A percentile compares a stretch with the other conserved stretches of the same genome.
Evolutionary conservation across 2,888 invertebrate genomes (phyloP).

Genomic region (Timandra comae): DNA sequence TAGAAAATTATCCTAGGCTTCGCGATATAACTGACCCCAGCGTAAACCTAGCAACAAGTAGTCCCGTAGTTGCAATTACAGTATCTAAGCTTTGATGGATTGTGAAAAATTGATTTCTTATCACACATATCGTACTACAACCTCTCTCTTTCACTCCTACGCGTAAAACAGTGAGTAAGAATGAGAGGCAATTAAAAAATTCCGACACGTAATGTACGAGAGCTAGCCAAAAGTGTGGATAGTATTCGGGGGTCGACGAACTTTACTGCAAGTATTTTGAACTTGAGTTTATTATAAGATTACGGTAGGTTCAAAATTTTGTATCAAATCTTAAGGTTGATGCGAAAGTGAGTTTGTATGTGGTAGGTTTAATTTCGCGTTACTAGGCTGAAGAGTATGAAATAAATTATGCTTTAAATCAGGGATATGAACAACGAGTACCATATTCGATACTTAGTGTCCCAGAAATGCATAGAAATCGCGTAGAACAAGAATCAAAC

Average conservation of each 20-base stretch:
- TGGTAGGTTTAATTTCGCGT: not conserved
- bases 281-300: too few relatives aligned
- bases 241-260: constrained; percentile 42
- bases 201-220: constrained; percentile 59
- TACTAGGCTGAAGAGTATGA: not conserved
- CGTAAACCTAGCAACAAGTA: too few relatives aligned
- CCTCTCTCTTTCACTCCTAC: constrained; percentile 31
- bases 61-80: too few relatives aligned
- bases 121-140: constrained; percentile 15
- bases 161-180: constrained; percentile 28
- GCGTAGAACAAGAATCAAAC: not conserved
- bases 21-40: too few relatives aligned
- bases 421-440: not conserved
- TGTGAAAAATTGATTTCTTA: constrained; percentile 22
- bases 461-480: constrained; percentile 1
- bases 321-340: too few relatives aligned
- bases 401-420: not conserved
- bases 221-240: constrained; percentile 60
- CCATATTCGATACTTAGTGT: not conserved
- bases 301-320: not conserved
- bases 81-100: constrained; percentile 15
- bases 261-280: constrained; percentile 40
- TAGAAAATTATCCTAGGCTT: too few relatives aligned
- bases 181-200: constrained; percentile 56
- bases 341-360: not conserved